These are phyloP conservation scores for Hyppa rectilinea DNA, from an alignment of 2,888 invertebrate genomes.

Conservation along the genomic window DNA sequence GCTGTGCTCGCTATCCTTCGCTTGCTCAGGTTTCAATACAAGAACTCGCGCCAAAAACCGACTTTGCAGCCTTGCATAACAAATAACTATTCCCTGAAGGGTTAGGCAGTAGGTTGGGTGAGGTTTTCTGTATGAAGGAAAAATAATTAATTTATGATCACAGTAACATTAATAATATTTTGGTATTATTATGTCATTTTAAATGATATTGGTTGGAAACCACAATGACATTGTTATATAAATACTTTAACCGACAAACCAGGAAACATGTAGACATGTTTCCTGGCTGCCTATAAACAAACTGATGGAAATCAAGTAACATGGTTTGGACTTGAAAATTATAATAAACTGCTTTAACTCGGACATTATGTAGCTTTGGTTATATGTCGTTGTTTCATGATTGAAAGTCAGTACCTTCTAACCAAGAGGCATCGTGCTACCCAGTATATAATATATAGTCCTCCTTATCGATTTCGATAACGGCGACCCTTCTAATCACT, in stretches of 20 bases:
- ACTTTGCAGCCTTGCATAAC: too few species aligned
- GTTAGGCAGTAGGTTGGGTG: background rate
- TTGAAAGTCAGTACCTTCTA: background rate
- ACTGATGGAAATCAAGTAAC: background rate
- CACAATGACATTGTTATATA: background rate
- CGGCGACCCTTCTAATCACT: too few species aligned
- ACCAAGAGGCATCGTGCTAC: background rate
- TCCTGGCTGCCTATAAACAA: background rate
- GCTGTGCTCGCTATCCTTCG: too few species aligned
- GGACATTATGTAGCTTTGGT: background rate
- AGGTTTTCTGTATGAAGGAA: background rate
- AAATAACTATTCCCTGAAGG: too few species aligned
- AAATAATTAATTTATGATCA: background rate
- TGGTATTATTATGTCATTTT: background rate
- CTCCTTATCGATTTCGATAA: too few species aligned
- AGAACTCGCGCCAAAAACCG: too few species aligned
- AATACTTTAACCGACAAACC: background rate
- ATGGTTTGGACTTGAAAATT: background rate
- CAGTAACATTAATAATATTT: constrained; percentile 9
- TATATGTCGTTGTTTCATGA: background rate
- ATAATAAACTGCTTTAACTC: background rate
- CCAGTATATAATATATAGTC: too few species aligned
- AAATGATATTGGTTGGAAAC: background rate
- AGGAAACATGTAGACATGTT: constrained; percentile 1
- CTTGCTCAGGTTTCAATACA: too few species aligned